Evolutionary conservation across 2,888 invertebrate species (phyloP).

Genomic region (Caenorhabditis sp.): DNA sequence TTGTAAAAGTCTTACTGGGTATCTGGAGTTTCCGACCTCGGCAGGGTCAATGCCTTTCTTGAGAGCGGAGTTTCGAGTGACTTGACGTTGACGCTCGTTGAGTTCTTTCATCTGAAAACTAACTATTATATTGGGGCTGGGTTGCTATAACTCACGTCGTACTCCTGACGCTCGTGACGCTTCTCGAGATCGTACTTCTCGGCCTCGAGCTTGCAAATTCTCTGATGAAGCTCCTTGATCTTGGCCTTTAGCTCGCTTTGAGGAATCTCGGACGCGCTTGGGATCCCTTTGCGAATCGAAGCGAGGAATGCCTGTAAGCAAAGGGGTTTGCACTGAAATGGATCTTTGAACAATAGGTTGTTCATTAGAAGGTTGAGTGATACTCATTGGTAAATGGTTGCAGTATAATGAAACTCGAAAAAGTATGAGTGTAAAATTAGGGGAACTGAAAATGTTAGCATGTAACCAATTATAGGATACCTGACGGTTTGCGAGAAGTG

Average conservation of each 20-base stretch:
- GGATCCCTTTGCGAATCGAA: slow-evolving; percentile 69
- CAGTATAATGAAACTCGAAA: slow-evolving; percentile 1
- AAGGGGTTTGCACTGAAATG: neutral
- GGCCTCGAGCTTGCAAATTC: slow-evolving; percentile 82
- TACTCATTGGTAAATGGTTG: no score
- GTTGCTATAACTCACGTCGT: slow-evolving; percentile 75
- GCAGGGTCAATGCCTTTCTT: slow-evolving; percentile 81
- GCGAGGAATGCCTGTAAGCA: slow-evolving; percentile 68
- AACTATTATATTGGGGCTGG: no score
- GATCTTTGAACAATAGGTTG: neutral
- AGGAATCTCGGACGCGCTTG: slow-evolving; percentile 63
- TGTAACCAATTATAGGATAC: slow-evolving; percentile 20
- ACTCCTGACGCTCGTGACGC: slow-evolving; percentile 82
- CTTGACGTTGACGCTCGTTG: slow-evolving; percentile 83
- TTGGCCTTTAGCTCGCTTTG: slow-evolving; percentile 77
- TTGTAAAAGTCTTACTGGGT: slow-evolving; percentile 63
- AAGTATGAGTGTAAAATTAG: neutral
- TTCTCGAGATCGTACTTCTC: slow-evolving; percentile 83
- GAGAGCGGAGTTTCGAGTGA: slow-evolving; percentile 79
- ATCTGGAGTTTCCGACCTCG: slow-evolving; percentile 74
- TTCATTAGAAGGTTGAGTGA: no score
- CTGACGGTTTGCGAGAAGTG: slow-evolving; percentile 50
- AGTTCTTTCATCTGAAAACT: slow-evolving; percentile 81
- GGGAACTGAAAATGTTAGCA: slow-evolving; percentile 20
- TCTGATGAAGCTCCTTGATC: slow-evolving; percentile 81